Evolutionary conservation across 2,113 vertebrate species (phyloP).

Genomic region (Rousettus leschenaultii): DNA sequence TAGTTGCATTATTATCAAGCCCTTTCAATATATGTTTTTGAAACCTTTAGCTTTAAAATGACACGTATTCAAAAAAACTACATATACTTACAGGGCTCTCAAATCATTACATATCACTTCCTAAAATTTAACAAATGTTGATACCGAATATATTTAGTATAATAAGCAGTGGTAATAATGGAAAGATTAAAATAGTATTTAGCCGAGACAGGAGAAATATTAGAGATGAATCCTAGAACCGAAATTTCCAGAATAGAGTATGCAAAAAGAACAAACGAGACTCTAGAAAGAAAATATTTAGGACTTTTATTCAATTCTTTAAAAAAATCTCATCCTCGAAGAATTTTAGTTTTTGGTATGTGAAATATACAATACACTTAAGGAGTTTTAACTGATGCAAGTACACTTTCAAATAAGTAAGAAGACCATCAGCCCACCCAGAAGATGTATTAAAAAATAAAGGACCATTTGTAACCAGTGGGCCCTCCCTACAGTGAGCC

Average conservation of each 20-base stretch:
- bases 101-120: background rate
- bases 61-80: background rate
- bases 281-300: background rate
- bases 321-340: background rate
- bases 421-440: background rate
- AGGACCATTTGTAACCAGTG: background rate
- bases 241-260: background rate
- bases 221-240: background rate
- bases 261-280: background rate
- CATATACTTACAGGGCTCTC: background rate
- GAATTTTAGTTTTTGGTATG: background rate
- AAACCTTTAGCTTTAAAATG: background rate
- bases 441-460: background rate
- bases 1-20: background rate
- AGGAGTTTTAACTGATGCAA: background rate
- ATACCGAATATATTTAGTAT: background rate
- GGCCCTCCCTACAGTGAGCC: background rate
- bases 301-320: background rate
- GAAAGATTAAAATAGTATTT: background rate
- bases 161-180: background rate
- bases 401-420: background rate
- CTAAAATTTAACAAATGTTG: background rate
- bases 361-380: background rate
- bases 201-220: background rate
- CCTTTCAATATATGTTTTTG: background rate